Evolutionary conservation across 2,797 vertebrate species (phyloP).

Genomic region (Cirrhinus mrigala): DNA sequence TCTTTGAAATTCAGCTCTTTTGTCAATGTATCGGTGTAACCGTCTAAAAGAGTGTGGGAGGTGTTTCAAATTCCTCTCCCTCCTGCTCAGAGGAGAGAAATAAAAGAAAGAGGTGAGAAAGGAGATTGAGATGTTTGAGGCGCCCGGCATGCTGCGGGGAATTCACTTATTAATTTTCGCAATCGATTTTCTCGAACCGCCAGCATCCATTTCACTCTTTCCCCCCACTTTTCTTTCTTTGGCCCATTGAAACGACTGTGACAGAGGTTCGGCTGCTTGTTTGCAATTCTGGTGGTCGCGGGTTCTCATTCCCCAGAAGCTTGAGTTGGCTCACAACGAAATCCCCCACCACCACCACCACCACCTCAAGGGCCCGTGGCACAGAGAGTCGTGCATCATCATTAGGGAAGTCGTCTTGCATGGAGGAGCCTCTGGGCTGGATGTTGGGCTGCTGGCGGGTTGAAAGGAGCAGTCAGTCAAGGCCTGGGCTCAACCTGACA

Average conservation of each 20-base stretch:
- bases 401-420: slow-evolving; percentile 62
- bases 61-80: slow-evolving; percentile 60
- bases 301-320: slow-evolving; percentile 18
- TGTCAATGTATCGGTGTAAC: slow-evolving; percentile 26
- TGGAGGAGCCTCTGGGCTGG: slow-evolving; percentile 55
- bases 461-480: slow-evolving; percentile 59
- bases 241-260: slow-evolving; percentile 7
- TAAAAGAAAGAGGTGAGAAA: slow-evolving; percentile 43
- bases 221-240: not conserved
- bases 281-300: slow-evolving; percentile 27
- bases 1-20: slow-evolving; percentile 38
- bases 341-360: not conserved
- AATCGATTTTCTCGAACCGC: slow-evolving; percentile 55
- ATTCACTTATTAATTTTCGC: slow-evolving; percentile 64
- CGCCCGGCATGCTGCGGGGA: slow-evolving; percentile 39
- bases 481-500: slow-evolving; percentile 57
- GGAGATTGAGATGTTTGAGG: slow-evolving; percentile 54
- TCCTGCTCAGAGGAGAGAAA: slow-evolving; percentile 37
- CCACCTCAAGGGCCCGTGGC: slow-evolving; percentile 24
- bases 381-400: slow-evolving; percentile 62
- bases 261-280: slow-evolving; percentile 14
- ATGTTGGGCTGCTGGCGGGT: slow-evolving; percentile 45
- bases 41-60: slow-evolving; percentile 54
- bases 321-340: not conserved
- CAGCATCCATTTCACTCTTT: slow-evolving; percentile 54